Conservation (phyloP, 2,888 invertebrate species). For the Trichopria drosophilae region DNA sequence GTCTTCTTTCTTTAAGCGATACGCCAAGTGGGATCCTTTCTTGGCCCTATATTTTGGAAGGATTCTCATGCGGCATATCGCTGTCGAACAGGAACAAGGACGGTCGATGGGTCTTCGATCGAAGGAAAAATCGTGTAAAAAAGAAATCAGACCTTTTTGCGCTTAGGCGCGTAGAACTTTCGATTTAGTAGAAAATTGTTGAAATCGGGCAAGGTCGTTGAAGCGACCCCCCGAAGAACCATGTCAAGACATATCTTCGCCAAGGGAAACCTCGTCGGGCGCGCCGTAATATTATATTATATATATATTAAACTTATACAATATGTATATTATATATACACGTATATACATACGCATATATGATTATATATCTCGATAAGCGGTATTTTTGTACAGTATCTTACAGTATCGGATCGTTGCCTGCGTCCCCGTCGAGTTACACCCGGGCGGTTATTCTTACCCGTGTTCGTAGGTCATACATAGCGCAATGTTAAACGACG, state of each 20-base stretch:
- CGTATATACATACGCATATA: no score
- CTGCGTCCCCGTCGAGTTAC: slow-evolving; percentile 47
- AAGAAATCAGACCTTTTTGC: not conserved
- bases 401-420: slow-evolving; percentile 51
- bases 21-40: slow-evolving; percentile 50
- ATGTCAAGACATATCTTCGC: slow-evolving; percentile 52
- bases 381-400: slow-evolving; percentile 57
- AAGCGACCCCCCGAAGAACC: slow-evolving; percentile 42
- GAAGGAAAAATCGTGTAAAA: no score
- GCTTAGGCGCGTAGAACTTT: no score
- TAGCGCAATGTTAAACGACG: slow-evolving; percentile 30
- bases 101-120: no score
- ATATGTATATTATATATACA: no score
- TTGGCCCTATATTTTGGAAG: slow-evolving; percentile 52
- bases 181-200: slow-evolving; percentile 26
- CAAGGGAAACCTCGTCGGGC: slow-evolving; percentile 46
- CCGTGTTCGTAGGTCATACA: slow-evolving; percentile 6
- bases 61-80: slow-evolving; percentile 49
- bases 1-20: slow-evolving; percentile 28
- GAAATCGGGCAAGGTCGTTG: slow-evolving; percentile 27
- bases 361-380: no score
- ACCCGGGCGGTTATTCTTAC: slow-evolving; percentile 37
- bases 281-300: slow-evolving; percentile 43
- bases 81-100: no score
- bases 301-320: slow-evolving; percentile 38